These are phyloP conservation scores for Geococcyx californianus DNA, from an alignment of 2,113 vertebrate genomes.

Conservation along the genomic window DNA sequence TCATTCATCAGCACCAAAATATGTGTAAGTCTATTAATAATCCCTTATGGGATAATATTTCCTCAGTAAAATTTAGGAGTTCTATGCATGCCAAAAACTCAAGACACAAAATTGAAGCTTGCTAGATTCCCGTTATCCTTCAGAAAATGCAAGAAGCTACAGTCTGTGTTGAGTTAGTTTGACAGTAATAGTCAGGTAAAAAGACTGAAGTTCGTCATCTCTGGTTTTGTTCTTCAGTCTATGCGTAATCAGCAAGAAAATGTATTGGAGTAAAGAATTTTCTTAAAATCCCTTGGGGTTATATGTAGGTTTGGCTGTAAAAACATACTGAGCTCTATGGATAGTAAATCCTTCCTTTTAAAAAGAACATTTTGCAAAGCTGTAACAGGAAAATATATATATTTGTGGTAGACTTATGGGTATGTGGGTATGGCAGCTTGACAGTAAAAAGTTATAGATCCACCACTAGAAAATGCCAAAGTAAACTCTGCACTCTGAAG, in stretches of 20 bases:
- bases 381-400: conserved; percentile 38
- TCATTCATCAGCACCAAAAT: conserved; percentile 2
- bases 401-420: conserved; percentile 49
- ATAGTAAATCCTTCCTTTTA: conserved; percentile 28
- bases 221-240: neutral
- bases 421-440: conserved; percentile 68
- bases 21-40: neutral
- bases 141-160: neutral
- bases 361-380: conserved; percentile 44
- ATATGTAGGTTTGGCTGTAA: conserved; percentile 10
- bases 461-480: conserved; percentile 49
- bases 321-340: neutral
- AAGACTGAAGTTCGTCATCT: neutral
- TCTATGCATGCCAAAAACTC: neutral
- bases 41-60: neutral
- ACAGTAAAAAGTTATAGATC: conserved; percentile 62
- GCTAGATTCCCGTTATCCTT: neutral
- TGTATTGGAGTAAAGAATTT: neutral
- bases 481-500: conserved; percentile 44
- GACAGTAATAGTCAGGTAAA: neutral
- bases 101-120: neutral
- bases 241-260: neutral
- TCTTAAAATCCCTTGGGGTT: neutral
- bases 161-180: neutral
- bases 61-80: neutral